Evolutionary conservation across 2,888 invertebrate genomes (phyloP).

Genomic region (Troilus luridus): DNA sequence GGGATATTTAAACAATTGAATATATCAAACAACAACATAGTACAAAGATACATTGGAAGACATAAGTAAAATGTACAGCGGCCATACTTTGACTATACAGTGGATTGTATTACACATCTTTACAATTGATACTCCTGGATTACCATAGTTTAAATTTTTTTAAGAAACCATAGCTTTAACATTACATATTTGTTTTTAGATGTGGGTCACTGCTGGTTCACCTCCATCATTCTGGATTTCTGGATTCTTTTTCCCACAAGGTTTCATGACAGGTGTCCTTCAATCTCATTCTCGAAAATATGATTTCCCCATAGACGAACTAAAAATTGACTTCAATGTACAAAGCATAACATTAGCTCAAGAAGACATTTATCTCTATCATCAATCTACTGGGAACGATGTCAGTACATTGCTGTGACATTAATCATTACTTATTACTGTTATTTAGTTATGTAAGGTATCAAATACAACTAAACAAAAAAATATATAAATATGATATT

Average conservation of each 20-base stretch:
- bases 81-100: too few relatives aligned
- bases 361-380: conserved; percentile 75
- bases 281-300: conserved; percentile 92
- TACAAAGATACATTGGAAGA: too few relatives aligned
- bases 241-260: conserved; percentile 94
- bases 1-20: too few relatives aligned
- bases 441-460: too few relatives aligned
- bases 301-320: conserved; percentile 87
- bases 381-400: conserved; percentile 68
- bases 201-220: conserved; percentile 79
- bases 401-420: conserved; percentile 56
- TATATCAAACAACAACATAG: too few relatives aligned
- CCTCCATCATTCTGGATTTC: conserved; percentile 93
- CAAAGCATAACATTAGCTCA: conserved; percentile 75
- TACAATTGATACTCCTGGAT: too few relatives aligned
- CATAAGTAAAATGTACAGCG: too few relatives aligned
- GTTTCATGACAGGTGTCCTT: conserved; percentile 89
- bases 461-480: too few relatives aligned
- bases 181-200: conserved; percentile 70
- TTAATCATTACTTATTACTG: conserved; percentile 65
- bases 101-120: too few relatives aligned
- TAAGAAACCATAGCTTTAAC: not conserved
- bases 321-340: conserved; percentile 86
- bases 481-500: too few relatives aligned
- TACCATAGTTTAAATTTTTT: too few relatives aligned